These are phyloP conservation scores for Lapara coniferarum DNA, from an alignment of 2,888 invertebrate genomes.

Conservation along the genomic window DNA sequence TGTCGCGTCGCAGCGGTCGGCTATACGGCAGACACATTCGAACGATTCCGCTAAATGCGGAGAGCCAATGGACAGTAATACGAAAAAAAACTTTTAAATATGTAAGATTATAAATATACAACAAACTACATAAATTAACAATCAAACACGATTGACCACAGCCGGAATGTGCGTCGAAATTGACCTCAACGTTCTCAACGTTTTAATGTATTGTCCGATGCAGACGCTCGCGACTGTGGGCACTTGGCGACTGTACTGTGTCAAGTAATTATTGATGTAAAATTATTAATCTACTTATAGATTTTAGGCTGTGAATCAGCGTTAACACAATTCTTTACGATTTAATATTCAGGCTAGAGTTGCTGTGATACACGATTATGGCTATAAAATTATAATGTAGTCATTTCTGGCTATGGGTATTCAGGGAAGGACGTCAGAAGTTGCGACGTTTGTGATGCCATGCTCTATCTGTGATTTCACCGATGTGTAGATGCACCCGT, in stretches of 20 bases:
- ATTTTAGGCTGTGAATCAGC: conserved; percentile 81
- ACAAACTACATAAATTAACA: too few relatives aligned
- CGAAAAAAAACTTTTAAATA: too few relatives aligned
- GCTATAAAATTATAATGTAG: conserved; percentile 74
- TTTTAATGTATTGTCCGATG: too few relatives aligned
- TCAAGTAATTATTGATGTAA: conserved; percentile 63
- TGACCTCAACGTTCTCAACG: too few relatives aligned
- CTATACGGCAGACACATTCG: background rate
- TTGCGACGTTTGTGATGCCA: conserved; percentile 52
- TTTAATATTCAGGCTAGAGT: conserved; percentile 81
- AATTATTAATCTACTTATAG: conserved; percentile 68
- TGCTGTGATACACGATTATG: conserved; percentile 82
- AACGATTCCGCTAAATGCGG: too few relatives aligned
- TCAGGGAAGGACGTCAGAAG: conserved; percentile 45
- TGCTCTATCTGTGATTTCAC: conserved; percentile 74
- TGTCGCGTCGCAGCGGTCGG: background rate
- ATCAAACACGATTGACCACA: background rate
- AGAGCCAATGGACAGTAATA: too few relatives aligned
- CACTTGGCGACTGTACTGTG: conserved; percentile 43
- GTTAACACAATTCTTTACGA: conserved; percentile 75
- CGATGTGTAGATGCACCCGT: conserved; percentile 62
- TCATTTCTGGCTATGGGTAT: conserved; percentile 66
- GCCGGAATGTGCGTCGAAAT: background rate
- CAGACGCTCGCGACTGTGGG: too few relatives aligned
- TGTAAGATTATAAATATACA: too few relatives aligned